Evolutionary conservation across 2,888 invertebrate species (phyloP), one percentile per base, ranked within the genome.

Genomic region (Tachina grossa): DNA sequence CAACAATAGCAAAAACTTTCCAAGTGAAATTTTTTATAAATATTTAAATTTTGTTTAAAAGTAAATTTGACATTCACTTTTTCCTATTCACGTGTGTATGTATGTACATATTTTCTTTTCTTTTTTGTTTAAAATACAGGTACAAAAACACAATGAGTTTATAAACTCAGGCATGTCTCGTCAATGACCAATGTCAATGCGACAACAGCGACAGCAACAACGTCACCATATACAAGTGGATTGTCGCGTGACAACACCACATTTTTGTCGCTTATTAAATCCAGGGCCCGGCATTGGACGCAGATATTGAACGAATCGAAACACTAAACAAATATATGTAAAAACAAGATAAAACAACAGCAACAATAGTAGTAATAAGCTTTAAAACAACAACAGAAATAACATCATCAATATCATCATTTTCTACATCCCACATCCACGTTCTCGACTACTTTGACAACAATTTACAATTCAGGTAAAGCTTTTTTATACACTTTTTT

Each of bases 181-280:
- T 11, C 92, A 93, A 93, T 93, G 93, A 93, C 92, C 92, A 89
- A 90, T 91, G 88, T 91, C 92, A 77, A 90, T 91, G 90, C 90
- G 93, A 88, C 92, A 89, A 86, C 84, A 85, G 39, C 80, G 80
- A 59, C 85, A 81, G 10, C 85, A 85, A 39, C 85, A 83, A 79
- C 85, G 88, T 53, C 88, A 87, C 79, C 87, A 88, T 87, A 89
- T 89, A 83, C 90, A 91, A 88, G 90, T 90, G 72, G 92, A 92
- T 88, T 92, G 92, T 91, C 90, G 91, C 90, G 93, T 93, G 89
- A 93, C 92, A 87, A 91, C 91, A 85, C 92, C 93, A 87, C 93
- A 93, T 91, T 93, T 92, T 89, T 92, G 93, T 88, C 91, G 92
- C 86, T 89, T 92, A 86, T 89, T 93, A 68, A 93, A 93, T 91